Percentiles rank a stretch among this genome's conserved stretches.
These are phyloP conservation scores for Theonella swinhoei DNA, from an alignment of 37 sponge, comb jelly and placozoan species.

Conservation along the genomic window DNA sequence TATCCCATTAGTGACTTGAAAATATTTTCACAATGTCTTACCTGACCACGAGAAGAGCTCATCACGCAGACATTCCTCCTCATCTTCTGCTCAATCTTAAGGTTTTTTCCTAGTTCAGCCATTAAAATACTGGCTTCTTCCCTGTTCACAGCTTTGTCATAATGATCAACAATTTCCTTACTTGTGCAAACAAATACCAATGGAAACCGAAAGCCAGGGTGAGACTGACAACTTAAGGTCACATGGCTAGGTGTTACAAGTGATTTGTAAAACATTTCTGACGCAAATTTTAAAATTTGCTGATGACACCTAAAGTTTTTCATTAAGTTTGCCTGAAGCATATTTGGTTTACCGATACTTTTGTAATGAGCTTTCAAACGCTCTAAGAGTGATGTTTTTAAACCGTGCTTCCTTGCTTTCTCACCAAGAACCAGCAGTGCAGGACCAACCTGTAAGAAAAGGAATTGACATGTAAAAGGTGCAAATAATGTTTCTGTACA, in stretches of 20 bases:
- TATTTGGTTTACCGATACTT: neutral
- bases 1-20: neutral
- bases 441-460: constrained; percentile 72
- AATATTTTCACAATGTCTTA: neutral
- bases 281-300: constrained; percentile 44
- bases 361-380: constrained; percentile 43
- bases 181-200: constrained; percentile 65
- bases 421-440: constrained; percentile 69
- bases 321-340: constrained; percentile 18
- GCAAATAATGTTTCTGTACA: too few species aligned
- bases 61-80: neutral
- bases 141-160: neutral
- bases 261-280: constrained; percentile 54
- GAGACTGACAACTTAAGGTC: neutral
- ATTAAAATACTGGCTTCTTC: constrained; percentile 25
- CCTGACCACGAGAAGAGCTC: constrained; percentile 25
- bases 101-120: neutral
- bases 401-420: constrained; percentile 53
- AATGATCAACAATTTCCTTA: neutral
- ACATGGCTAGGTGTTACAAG: constrained; percentile 2
- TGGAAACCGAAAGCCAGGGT: constrained; percentile 46
- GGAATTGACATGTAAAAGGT: too few species aligned
- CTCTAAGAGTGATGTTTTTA: constrained; percentile 59
- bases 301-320: constrained; percentile 70
- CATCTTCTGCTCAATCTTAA: neutral